These are phyloP conservation scores for Drosophila acutilabella DNA, from an alignment of 2,888 invertebrate species.

Conservation along the genomic window DNA sequence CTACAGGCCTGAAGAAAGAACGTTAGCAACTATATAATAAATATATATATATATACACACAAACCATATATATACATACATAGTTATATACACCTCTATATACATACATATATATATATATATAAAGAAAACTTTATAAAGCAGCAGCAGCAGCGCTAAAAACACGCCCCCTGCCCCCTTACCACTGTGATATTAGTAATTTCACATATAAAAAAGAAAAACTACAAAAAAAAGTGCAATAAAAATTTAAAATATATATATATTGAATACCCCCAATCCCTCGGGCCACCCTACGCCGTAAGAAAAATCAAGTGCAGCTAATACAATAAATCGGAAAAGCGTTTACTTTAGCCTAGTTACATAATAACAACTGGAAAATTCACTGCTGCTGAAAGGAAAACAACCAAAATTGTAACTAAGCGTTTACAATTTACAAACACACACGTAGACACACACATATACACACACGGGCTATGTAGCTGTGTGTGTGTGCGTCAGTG, in stretches of 20 bases:
- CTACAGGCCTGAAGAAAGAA: slow-evolving; percentile 73
- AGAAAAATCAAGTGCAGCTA: slow-evolving; percentile 33
- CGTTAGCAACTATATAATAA: slow-evolving; percentile 47
- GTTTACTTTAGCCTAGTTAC: slow-evolving; percentile 38
- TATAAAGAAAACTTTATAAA: slow-evolving; percentile 41
- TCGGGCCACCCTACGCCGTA: slow-evolving; percentile 19
- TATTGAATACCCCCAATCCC: slow-evolving; percentile 12
- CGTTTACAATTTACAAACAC: slow-evolving; percentile 11
- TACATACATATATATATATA: slow-evolving; percentile 39
- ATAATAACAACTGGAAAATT: slow-evolving; percentile 8
- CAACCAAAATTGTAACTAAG: slow-evolving; percentile 11
- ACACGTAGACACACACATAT: slow-evolving; percentile 13
- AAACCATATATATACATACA: slow-evolving; percentile 50
- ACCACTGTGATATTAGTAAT: slow-evolving; percentile 69
- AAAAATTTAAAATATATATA: slow-evolving; percentile 19
- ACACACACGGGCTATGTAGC: slow-evolving; percentile 28
- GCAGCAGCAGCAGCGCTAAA: slow-evolving; percentile 40
- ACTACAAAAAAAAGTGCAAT: slow-evolving; percentile 46
- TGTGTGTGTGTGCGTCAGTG: slow-evolving; percentile 20
- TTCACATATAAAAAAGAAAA: slow-evolving; percentile 49
- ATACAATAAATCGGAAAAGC: slow-evolving; percentile 31
- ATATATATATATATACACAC: slow-evolving; percentile 61
- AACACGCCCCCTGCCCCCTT: slow-evolving; percentile 45
- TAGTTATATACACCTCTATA: slow-evolving; percentile 49
- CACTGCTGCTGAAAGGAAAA: slow-evolving; percentile 1